These are phyloP conservation scores for Rhineura floridana DNA, from an alignment of 2,113 vertebrate genomes.

Conservation along the genomic window DNA sequence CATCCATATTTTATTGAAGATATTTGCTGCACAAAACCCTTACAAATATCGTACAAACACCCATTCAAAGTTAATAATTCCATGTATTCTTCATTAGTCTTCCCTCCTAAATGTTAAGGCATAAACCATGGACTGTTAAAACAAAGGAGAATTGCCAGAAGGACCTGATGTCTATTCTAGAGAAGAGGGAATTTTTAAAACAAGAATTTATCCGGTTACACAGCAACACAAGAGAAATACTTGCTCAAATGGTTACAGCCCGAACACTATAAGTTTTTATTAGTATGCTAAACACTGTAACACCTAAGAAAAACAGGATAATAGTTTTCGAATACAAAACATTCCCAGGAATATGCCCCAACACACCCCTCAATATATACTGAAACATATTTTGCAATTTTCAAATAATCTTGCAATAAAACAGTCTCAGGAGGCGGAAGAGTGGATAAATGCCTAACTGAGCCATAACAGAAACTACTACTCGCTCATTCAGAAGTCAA, in stretches of 20 bases:
- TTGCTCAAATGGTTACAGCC: not conserved
- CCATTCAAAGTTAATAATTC: not conserved
- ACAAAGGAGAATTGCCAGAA: not conserved
- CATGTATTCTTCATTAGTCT: not conserved
- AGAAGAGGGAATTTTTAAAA: not conserved
- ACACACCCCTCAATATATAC: rapidly evolving
- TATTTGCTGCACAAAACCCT: not conserved
- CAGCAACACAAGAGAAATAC: not conserved
- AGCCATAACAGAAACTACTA: not conserved
- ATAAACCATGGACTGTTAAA: not conserved
- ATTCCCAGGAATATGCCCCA: not conserved
- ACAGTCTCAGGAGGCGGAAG: rapidly evolving
- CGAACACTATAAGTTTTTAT: not conserved
- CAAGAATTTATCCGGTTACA: not conserved
- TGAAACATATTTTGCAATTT: not conserved
- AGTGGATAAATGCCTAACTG: not conserved
- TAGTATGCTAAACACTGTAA: not conserved
- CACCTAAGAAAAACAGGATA: not conserved
- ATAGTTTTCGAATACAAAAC: not conserved
- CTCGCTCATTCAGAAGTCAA: not conserved
- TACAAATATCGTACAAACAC: not conserved
- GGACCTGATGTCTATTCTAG: no score
- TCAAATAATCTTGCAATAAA: not conserved
- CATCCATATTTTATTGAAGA: not conserved
- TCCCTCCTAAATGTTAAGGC: not conserved